These are phyloP conservation scores for Lithophane socia DNA, from an alignment of 2,888 invertebrate species.

Conservation along the genomic window DNA sequence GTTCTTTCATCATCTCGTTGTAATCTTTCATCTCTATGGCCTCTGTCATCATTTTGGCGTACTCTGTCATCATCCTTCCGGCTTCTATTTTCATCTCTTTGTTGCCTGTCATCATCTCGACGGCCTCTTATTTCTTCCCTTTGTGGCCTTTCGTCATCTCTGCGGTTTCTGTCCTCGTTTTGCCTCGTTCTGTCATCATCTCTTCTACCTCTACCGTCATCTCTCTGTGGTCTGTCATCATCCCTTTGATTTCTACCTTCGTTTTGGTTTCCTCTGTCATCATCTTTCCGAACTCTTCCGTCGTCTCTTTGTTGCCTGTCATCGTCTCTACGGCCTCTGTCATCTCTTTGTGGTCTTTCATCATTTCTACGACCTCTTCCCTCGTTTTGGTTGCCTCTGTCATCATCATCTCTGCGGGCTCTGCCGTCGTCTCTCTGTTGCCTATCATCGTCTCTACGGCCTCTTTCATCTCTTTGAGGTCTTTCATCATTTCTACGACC, in stretches of 20 bases:
- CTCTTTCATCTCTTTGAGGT: conserved; percentile 21
- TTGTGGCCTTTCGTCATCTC: conserved; percentile 53
- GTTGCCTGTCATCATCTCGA: conserved; percentile 36
- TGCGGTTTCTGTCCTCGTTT: conserved; percentile 42
- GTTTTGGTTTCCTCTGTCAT: conserved; percentile 24
- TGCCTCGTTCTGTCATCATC: conserved; percentile 51
- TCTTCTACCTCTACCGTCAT: conserved; percentile 46
- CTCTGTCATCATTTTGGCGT: conserved; percentile 41
- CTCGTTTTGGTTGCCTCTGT: conserved; percentile 19
- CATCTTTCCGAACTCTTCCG: conserved; percentile 28
- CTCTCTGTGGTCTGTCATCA: conserved; percentile 32
- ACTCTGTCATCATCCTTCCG: conserved; percentile 41
- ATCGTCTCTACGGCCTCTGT: conserved; percentile 24
- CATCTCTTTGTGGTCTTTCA: conserved; percentile 20
- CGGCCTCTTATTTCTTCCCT: conserved; percentile 43
- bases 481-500: conserved; percentile 27
- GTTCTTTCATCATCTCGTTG: conserved; percentile 35
- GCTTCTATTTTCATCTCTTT: conserved; percentile 20
- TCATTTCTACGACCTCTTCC: background rate
- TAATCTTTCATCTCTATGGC: conserved; percentile 40
- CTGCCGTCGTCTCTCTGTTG: conserved; percentile 40
- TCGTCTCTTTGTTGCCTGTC: conserved; percentile 40
- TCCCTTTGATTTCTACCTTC: conserved; percentile 24
- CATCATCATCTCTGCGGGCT: conserved; percentile 37
- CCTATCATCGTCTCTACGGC: conserved; percentile 29